phyloP scores from a whole-genome alignment of 1,140 invertebrate species.

The Onthophagus taurus region DNA sequence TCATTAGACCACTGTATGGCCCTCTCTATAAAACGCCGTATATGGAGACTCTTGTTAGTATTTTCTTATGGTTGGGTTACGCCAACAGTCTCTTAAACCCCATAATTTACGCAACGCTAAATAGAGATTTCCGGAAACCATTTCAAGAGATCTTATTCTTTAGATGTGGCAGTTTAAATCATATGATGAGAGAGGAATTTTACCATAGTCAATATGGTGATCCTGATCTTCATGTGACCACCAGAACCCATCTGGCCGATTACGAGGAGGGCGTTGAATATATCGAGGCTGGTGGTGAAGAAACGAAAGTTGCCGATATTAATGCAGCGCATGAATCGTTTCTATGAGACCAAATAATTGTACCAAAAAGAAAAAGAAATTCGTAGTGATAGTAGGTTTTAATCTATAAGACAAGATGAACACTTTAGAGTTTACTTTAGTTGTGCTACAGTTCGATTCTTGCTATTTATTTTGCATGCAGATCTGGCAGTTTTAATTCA shows the following conservation, averaged over 20 bases:
- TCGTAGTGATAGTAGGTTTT: no score
- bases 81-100: slow-evolving; percentile 89
- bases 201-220: slow-evolving; percentile 87
- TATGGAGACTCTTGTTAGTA: slow-evolving; percentile 57
- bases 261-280: slow-evolving; percentile 52
- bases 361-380: no score
- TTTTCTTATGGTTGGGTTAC: slow-evolving; percentile 87
- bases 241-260: slow-evolving; percentile 35
- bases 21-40: slow-evolving; percentile 47
- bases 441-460: no score
- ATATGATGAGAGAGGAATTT: slow-evolving; percentile 86
- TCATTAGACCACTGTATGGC: slow-evolving; percentile 76
- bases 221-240: slow-evolving; percentile 46
- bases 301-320: slow-evolving; percentile 43
- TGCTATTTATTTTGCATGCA: no score
- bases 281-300: slow-evolving; percentile 46
- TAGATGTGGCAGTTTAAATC: slow-evolving; percentile 76
- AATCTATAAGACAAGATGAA: no score
- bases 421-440: no score
- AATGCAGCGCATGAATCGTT: slow-evolving; percentile 40
- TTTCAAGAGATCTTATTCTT: slow-evolving; percentile 87
- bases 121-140: slow-evolving; percentile 85
- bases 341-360: no score
- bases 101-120: slow-evolving; percentile 86
- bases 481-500: no score